Base-by-base conservation (phyloP, 1,140 invertebrate species). In the Ptiloglossa arizonensis region DNA sequence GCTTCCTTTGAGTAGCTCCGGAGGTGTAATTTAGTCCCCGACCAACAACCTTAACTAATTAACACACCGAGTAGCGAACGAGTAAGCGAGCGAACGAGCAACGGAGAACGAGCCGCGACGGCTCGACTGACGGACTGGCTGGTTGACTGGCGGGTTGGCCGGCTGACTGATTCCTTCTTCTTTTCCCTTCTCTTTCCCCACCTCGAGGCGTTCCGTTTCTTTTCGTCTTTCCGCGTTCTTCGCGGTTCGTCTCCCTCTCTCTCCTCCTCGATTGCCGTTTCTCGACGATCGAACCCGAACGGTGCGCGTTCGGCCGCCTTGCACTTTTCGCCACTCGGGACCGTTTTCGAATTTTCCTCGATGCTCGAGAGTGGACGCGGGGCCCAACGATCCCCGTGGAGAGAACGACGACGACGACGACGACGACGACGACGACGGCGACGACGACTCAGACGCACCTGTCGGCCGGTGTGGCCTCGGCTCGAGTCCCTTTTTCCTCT, bases 11-110 rank as follows among this genome's bases (percentile, higher is more conserved):
- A 92, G 90, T 92, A 92, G 91, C 90, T 92, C 86, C 88, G 90
- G 90, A 92, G 90, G 91, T 92, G 90, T 92, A 92, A 92, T 92
- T 92, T 91, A 92, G 90, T 92, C 90, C 88, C 90, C 90, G 87
- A 92, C 90, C 91, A 92, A 91, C 90, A 92, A 92, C 91, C 90
- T 92, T 92, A 92, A 92, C 91, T 92, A 92, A 92, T 92, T 92
- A 92, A 92, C 91, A 92, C 90, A 92, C 89, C 90, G 87, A 91
- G 87, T 89, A 90, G 88, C 88, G 88, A 90, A 88, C 80, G 89
- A 89, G 87, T 86, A 88, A 90, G 85, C 75, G 89, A 89, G 76
- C 83, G 86, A 90, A 88, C 87, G 86, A 89, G 88, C 86, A 86
- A 89, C 88, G 87, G 79, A 88, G 86, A 86, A 84, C 87, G 79